phyloP scores from a whole-genome alignment of 2,113 vertebrate genomes.

The Pomatorhinus ruficollis region DNA sequence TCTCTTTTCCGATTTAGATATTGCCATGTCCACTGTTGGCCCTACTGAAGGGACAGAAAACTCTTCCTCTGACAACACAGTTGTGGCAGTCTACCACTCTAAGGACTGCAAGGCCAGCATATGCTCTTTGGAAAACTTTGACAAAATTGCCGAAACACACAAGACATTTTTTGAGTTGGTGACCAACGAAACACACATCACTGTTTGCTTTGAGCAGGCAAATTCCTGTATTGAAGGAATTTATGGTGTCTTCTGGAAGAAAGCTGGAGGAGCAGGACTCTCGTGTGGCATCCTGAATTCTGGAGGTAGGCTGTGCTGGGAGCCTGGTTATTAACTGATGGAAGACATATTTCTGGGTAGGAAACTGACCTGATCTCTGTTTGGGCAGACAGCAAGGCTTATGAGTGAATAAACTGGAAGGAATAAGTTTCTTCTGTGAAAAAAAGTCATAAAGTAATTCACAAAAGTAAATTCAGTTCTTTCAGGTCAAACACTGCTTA shows the following conservation, averaged over 20 bases:
- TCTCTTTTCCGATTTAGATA: background rate
- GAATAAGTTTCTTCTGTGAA: background rate
- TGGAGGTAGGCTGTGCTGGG: background rate
- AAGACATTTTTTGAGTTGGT: accelerated
- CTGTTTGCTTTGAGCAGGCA: background rate
- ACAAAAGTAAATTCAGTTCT: background rate
- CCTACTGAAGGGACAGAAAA: accelerated
- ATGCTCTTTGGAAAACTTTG: accelerated
- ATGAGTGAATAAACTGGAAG: background rate
- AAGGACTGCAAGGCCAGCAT: no score
- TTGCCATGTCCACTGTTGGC: accelerated
- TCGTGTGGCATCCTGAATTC: background rate
- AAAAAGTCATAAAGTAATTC: background rate
- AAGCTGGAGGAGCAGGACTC: accelerated
- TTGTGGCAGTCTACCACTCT: background rate
- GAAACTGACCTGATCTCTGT: background rate
- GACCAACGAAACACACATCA: accelerated
- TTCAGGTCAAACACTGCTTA: background rate
- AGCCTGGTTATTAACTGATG: background rate
- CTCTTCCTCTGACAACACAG: background rate
- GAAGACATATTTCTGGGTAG: background rate
- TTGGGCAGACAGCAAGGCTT: background rate
- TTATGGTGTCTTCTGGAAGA: background rate
- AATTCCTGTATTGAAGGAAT: accelerated
- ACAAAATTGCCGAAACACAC: accelerated